Conservation (phyloP, 2,797 vertebrate species). For the Anisognathus igniventris region DNA sequence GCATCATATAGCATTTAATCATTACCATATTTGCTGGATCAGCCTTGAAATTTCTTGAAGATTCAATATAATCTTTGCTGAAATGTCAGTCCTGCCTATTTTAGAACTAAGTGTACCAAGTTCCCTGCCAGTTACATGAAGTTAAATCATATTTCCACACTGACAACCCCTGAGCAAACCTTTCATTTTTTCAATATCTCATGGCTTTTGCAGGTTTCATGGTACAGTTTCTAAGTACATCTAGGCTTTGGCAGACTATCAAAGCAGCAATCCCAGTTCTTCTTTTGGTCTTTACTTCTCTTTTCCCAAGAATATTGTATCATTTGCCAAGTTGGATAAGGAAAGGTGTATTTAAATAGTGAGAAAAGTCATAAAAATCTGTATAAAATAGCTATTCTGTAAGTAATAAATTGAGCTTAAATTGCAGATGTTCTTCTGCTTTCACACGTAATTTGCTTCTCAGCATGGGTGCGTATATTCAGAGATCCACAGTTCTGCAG, state of each 20-base stretch:
- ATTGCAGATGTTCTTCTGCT: slow-evolving; percentile 7
- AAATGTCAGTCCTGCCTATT: background rate
- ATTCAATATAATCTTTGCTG: background rate
- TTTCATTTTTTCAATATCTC: background rate
- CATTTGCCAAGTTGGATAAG: background rate
- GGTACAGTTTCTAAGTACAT: background rate
- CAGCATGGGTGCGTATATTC: background rate
- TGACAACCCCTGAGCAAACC: background rate
- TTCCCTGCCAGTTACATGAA: background rate
- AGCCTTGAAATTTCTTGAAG: background rate
- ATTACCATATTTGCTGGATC: background rate
- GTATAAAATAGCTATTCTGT: background rate
- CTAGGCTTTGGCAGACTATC: background rate
- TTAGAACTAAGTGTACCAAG: background rate
- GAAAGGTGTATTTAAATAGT: background rate
- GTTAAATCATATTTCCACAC: background rate
- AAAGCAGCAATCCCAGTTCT: background rate
- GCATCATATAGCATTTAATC: background rate
- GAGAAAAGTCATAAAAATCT: background rate
- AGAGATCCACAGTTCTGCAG: background rate
- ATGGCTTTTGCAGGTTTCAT: background rate
- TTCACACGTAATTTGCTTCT: slow-evolving; percentile 13
- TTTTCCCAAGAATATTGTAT: background rate
- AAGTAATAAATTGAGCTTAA: slow-evolving; percentile 24
- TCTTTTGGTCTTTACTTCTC: background rate